phyloP scores from a whole-genome alignment of 2,797 vertebrate species.

The Sebastes trivittatus region DNA sequence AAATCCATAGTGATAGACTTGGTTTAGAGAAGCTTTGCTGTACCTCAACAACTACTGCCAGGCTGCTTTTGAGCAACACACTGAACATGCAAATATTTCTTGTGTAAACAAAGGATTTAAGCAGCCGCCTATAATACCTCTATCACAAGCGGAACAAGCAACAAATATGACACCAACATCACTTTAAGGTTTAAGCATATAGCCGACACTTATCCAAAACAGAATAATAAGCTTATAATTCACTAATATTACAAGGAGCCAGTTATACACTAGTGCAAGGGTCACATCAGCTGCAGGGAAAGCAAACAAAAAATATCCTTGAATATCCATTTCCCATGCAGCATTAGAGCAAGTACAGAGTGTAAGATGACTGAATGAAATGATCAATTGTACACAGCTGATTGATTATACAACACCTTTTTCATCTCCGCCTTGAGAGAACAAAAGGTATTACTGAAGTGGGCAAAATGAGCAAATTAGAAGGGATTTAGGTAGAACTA shows the following conservation, averaged over 20 bases:
- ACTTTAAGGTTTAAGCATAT: not conserved
- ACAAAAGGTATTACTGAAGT: conserved; percentile 32
- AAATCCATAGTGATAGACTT: no score
- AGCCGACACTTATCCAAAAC: not conserved
- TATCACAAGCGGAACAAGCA: not conserved
- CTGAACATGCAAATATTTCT: not conserved
- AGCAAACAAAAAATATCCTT: not conserved
- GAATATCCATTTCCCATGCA: not conserved
- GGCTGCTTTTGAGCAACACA: not conserved
- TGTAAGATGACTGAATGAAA: not conserved
- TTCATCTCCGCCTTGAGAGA: conserved; percentile 15
- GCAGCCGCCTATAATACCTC: conserved; percentile 3
- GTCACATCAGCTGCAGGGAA: not conserved
- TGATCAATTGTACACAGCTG: conserved; percentile 35
- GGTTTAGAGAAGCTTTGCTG: not conserved
- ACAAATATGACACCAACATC: not conserved
- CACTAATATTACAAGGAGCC: conserved; percentile 1
- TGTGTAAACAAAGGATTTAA: conserved; percentile 23
- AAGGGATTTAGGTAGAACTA: conserved; percentile 61
- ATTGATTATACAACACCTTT: conserved; percentile 44
- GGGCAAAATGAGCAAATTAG: conserved; percentile 52
- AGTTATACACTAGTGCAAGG: not conserved
- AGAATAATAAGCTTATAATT: conserved; percentile 10
- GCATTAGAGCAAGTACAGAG: not conserved
- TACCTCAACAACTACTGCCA: not conserved